These are phyloP conservation scores for Balearica regulorum DNA, from an alignment of 2,797 vertebrate genomes.

Conservation along the genomic window DNA sequence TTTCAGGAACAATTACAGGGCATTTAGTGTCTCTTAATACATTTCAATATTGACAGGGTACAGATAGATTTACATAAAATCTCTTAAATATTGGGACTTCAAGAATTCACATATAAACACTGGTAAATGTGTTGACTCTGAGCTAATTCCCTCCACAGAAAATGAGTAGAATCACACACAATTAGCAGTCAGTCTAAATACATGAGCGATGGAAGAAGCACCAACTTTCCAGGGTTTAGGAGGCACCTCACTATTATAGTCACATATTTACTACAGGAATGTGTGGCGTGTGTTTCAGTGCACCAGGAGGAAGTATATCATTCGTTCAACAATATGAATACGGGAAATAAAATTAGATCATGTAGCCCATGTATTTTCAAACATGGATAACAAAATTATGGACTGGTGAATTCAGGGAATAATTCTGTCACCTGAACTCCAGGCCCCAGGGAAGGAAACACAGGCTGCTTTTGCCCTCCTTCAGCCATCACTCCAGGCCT, in stretches of 20 bases:
- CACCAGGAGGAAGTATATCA: neutral
- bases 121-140: neutral
- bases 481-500: neutral
- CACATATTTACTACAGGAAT: neutral
- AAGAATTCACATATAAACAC: neutral
- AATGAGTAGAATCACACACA: neutral
- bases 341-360: neutral
- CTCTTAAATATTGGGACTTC: neutral
- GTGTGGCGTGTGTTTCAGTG: neutral
- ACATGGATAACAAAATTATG: neutral
- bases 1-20: neutral
- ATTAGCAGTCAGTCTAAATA: neutral
- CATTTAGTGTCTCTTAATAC: neutral
- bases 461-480: neutral
- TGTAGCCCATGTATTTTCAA: neutral
- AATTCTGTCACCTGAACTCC: neutral
- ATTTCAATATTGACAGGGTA: neutral
- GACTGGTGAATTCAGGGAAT: neutral
- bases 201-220: neutral
- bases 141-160: neutral
- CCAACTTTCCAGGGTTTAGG: neutral
- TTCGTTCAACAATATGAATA: neutral
- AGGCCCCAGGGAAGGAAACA: neutral
- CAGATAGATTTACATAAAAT: neutral
- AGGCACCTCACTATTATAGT: neutral